Base-by-base conservation (phyloP, 2,888 invertebrate species). In the Spilosoma lubricipeda region DNA sequence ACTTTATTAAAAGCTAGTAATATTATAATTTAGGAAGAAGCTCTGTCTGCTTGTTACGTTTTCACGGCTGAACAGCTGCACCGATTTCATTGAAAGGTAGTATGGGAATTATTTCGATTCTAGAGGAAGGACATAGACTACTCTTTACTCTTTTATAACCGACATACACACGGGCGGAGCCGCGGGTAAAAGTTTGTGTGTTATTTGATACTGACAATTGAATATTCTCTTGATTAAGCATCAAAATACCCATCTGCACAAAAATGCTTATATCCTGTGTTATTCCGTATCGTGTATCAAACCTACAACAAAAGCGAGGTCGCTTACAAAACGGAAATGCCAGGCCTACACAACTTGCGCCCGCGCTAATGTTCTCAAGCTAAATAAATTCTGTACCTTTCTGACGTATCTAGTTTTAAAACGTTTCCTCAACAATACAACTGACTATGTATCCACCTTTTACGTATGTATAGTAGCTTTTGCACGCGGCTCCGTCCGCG, bases 321-420 rank as follows among this genome's bases (percentile, higher is more conserved):
- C 77, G 65, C 67, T 74, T 72, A 70, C 76, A 71, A 76, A 88
- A 84, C 88, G 89, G 90, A 90, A 90, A 90, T 90, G 82, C 88
- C 89, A 85, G 82, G 72, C 90, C 90, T 88, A 90, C 90, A 85
- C 89, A 85, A 78, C 77, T 79, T 77, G 86, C 87, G 84, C 87
- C 86, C 83, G 85, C 88, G 84, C 85, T 81, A 71, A 70, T 75
- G 77, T 78, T 78, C 63, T 72, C 77, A 67, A 69, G 73, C 33
- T 69, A 65, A 80, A 77, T 84, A 78, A 78, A 81, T 78, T 71
- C 11, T 67, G 75, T 77, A 36, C 80, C 79, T 76, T 80, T 77
- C 30, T n/a, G n/a, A n/a, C 63, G 33, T 67, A 65, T 13, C 56
- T 67, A 66, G 45, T 69, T 30, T 13, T n/a, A 27, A 45, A 9